Evolutionary conservation across 1,140 invertebrate species (phyloP).

Genomic region (Mycetomoellerius zeteki): DNA sequence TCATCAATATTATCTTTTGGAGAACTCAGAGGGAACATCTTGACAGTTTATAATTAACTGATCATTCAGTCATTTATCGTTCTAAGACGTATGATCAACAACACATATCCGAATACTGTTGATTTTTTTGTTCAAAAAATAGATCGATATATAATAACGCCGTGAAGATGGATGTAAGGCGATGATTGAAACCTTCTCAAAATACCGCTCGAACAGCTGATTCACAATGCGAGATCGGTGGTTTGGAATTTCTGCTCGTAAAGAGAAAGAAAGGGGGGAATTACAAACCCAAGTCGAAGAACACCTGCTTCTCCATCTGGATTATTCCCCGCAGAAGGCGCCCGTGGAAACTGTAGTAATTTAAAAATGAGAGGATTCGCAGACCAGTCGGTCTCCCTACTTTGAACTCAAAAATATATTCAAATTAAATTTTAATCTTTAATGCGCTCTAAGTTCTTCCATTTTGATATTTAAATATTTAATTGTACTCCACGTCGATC

Average conservation of each 20-base stretch:
- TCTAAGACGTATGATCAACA: background rate
- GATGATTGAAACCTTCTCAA: conserved; percentile 38
- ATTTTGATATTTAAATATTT: conserved; percentile 63
- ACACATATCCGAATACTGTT: background rate
- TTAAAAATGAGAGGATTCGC: conserved; percentile 49
- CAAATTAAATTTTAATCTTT: conserved; percentile 66
- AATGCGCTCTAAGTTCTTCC: conserved; percentile 46
- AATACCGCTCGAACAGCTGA: conserved; percentile 29
- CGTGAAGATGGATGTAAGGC: conserved; percentile 24
- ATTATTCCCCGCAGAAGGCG: conserved; percentile 63
- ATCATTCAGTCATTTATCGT: conserved; percentile 43
- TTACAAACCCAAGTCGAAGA: conserved; percentile 38
- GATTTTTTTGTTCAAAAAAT: background rate
- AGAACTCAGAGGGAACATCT: conserved; percentile 1
- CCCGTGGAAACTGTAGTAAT: conserved; percentile 63
- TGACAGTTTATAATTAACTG: conserved; percentile 27
- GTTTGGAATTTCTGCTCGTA: conserved; percentile 16
- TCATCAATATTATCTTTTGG: conserved; percentile 38
- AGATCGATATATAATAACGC: conserved; percentile 14
- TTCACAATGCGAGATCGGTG: conserved; percentile 38
- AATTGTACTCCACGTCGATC: conserved; percentile 29
- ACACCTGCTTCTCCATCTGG: conserved; percentile 56
- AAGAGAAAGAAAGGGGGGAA: background rate
- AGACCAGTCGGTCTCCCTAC: conserved; percentile 9
- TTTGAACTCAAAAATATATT: conserved; percentile 47